Conservation (phyloP, 2,113 vertebrate genomes). For the Setophaga coronata region DNA sequence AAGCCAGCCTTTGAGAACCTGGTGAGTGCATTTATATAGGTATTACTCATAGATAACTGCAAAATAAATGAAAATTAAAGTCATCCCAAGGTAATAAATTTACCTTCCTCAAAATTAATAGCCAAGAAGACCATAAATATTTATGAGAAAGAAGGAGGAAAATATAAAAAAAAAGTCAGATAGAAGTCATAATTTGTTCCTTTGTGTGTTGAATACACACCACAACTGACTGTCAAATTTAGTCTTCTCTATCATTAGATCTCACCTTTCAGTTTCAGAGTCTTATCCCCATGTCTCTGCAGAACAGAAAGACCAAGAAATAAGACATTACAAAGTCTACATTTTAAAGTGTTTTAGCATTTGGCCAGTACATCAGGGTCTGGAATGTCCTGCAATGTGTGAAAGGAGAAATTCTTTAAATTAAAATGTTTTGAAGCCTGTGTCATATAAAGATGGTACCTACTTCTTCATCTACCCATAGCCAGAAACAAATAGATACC, state of each 20-base stretch:
- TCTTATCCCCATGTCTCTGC: neutral
- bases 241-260: neutral
- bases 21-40: neutral
- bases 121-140: neutral
- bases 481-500: neutral
- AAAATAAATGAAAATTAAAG: conserved; percentile 24
- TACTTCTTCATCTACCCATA: neutral
- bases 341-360: neutral
- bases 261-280: neutral
- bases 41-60: neutral
- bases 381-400: neutral
- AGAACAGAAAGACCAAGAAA: neutral
- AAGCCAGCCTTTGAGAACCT: neutral
- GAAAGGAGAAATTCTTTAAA: neutral
- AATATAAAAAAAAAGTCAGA: neutral
- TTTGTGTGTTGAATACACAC: neutral
- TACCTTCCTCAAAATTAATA: conserved; percentile 7
- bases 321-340: neutral
- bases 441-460: neutral
- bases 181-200: neutral
- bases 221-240: neutral
- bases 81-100: neutral
- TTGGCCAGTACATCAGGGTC: neutral
- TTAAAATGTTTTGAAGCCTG: neutral
- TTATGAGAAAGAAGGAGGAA: neutral